Percentiles rank a stretch among this genome's conserved stretches.
Evolutionary conservation across 1,140 invertebrate species (phyloP).

Genomic region (Pentalonia nigronervosa): DNA sequence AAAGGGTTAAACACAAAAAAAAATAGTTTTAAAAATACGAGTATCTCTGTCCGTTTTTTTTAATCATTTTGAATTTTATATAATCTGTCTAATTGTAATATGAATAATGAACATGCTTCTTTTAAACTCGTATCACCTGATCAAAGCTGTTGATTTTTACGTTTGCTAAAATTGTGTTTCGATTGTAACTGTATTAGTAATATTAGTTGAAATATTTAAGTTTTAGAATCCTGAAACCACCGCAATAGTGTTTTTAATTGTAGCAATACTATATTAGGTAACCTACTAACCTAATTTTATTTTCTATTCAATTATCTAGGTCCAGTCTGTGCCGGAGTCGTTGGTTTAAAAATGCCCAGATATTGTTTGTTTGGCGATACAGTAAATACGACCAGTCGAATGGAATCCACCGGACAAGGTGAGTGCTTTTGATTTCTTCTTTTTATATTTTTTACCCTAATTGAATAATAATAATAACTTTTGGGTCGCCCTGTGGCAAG

Average conservation of each 20-base stretch:
- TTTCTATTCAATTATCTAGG: constrained; percentile 63
- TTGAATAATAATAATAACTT: neutral
- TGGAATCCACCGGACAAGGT: constrained; percentile 89
- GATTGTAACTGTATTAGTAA: neutral
- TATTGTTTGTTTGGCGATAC: constrained; percentile 92
- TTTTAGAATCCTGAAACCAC: neutral
- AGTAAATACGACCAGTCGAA: constrained; percentile 90
- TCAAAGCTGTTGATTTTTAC: neutral
- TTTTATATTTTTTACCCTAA: neutral
- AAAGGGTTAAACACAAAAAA: neutral
- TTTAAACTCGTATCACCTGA: neutral
- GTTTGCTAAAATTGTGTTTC: neutral
- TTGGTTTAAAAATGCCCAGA: constrained; percentile 88
- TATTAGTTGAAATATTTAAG: neutral
- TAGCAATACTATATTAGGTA: neutral
- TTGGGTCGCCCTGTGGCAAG: fast-evolving
- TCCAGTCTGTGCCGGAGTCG: constrained; percentile 86
- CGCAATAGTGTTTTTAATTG: neutral
- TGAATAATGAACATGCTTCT: neutral
- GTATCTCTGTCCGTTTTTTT: neutral
- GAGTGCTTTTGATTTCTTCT: constrained; percentile 61
- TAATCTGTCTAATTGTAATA: neutral
- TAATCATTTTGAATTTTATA: neutral
- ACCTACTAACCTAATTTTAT: neutral
- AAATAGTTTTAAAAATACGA: neutral